phyloP scores from a whole-genome alignment of 2,888 invertebrate species.

The Amphipoea lucens region DNA sequence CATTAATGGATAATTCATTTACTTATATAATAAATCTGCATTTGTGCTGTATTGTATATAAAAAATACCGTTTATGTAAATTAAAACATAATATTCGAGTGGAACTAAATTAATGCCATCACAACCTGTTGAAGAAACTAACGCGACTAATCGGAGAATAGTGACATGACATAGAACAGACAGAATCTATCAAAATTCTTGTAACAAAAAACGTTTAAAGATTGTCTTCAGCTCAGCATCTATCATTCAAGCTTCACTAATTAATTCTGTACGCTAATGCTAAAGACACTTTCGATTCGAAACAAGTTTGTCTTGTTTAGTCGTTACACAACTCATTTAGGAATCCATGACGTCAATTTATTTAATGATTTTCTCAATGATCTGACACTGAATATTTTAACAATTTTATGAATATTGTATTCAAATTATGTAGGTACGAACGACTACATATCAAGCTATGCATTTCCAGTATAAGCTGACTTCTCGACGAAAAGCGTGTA shows the following conservation, averaged over 20 bases:
- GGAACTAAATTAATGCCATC: not conserved
- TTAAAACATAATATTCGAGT: not conserved
- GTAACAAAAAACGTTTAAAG: constrained; percentile 25
- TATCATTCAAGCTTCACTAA: constrained; percentile 52
- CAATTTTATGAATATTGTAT: not conserved
- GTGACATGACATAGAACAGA: not conserved
- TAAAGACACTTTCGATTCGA: constrained; percentile 58
- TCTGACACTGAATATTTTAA: constrained; percentile 17
- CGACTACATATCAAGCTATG: not conserved
- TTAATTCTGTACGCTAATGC: constrained; percentile 43
- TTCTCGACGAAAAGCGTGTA: too few species aligned
- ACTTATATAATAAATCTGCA: not conserved
- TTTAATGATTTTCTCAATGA: constrained; percentile 36
- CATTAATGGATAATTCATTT: not conserved
- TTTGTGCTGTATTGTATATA: too few species aligned
- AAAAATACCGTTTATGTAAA: not conserved
- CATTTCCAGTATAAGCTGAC: too few species aligned
- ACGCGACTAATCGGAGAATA: not conserved
- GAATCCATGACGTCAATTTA: constrained; percentile 35
- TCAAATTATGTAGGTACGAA: not conserved
- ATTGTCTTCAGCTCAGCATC: constrained; percentile 18
- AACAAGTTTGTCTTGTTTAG: constrained; percentile 60
- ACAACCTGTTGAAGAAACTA: not conserved
- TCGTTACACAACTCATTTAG: constrained; percentile 54
- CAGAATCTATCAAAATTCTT: constrained; percentile 5